Conservation (phyloP, 2,113 vertebrate genomes). For the Xerus inauris region DNA sequence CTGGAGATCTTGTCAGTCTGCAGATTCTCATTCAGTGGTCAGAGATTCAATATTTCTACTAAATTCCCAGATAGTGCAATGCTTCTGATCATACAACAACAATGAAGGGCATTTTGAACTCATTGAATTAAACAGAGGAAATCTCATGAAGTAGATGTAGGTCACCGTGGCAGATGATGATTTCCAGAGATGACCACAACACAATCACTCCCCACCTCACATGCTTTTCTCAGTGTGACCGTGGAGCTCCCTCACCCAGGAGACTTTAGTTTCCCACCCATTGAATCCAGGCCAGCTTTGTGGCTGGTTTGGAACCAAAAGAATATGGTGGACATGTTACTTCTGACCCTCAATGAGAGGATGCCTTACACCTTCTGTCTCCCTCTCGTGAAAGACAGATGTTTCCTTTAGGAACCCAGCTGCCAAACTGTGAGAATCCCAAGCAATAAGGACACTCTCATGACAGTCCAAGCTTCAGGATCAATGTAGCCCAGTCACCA, state of each 20-base stretch:
- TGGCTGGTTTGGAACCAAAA: not conserved
- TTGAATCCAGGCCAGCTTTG: not conserved
- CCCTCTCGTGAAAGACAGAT: not conserved
- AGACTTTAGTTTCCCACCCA: not conserved
- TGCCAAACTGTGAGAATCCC: not conserved
- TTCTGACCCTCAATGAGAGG: not conserved
- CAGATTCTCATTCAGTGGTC: not conserved
- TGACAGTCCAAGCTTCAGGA: not conserved
- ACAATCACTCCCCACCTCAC: not conserved
- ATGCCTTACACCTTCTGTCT: not conserved
- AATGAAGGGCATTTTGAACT: not conserved
- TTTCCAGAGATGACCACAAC: not conserved
- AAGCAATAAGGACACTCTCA: not conserved
- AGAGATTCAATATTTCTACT: not conserved
- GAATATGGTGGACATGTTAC: not conserved
- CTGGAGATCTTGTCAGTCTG: not conserved
- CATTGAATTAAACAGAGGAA: not conserved
- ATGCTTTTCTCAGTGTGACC: not conserved
- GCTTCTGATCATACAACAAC: not conserved
- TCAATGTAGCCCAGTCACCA: not conserved
- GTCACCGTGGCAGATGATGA: not conserved
- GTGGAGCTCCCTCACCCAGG: not conserved
- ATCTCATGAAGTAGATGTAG: not conserved
- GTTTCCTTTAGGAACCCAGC: not conserved
- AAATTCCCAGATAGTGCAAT: not conserved